Base-by-base conservation (phyloP, 2,797 vertebrate species). In the Sebastes taczanowskii region DNA sequence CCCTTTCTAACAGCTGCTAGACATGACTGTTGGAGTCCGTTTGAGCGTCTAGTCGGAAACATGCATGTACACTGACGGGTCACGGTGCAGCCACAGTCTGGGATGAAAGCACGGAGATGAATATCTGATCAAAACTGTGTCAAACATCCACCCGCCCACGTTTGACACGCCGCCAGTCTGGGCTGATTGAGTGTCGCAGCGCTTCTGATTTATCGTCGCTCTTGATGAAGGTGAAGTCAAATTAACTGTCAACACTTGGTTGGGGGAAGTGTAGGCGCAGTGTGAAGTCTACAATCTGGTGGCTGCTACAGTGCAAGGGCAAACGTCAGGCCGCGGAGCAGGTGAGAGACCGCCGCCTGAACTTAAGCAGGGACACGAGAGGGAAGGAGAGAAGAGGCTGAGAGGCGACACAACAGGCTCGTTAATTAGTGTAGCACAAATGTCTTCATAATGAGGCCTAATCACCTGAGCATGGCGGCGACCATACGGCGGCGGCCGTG, bases 341-440 rank as follows among this genome's bases (percentile, higher is more conserved):
- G 89, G 94, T 93, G 91, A 91, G 89, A 94, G 93, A 89, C 93
- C 85, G n/a, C 80, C 66, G 84, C 58, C 73, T 65, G 72, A 80
- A 88, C 85, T 92, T 79, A 80, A 87, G 88, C 86, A 2, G 86
- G 89, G 91, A 92, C 88, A 87, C 74, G 66, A 77, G 88, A 82
- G 83, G 62, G 61, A 83, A 78, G 61, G 75, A 85, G 75, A 68
- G 73, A 66, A 76, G 86, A 75, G 90, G 86, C 60, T 53, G 73
- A 82, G 93, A 94, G 93, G 84, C 81, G 92, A 83, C 92, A 93
- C 94, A 96, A 96, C 95, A 96, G 94, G 91, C 91, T 92, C 77
- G 91, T 96, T 97, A 97, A 98, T 98, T 98, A 98, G 95, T 90
- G 94, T 82, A 90, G 87, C 94, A 95, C 95, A 94, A 95, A 95